These are phyloP conservation scores for Mormoops blainvillei DNA, from an alignment of 2,113 vertebrate species.

Conservation along the genomic window DNA sequence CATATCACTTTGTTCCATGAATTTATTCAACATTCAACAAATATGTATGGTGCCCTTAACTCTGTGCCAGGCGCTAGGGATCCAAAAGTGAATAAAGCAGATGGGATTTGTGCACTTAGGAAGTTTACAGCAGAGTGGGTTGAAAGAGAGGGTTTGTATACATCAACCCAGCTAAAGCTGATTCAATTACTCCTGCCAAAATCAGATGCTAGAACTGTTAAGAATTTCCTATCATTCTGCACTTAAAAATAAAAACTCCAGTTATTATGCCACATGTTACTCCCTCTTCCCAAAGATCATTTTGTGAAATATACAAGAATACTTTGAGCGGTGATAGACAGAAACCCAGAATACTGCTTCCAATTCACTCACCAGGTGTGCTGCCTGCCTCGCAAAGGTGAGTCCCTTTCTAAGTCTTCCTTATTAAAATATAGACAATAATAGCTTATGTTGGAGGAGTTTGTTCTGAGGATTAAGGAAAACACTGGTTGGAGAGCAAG, in stretches of 20 bases:
- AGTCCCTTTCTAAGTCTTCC: background rate
- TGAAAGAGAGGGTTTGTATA: background rate
- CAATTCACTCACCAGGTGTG: background rate
- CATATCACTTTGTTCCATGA: background rate
- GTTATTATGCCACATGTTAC: background rate
- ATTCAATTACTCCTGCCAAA: conserved; percentile 12
- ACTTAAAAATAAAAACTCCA: background rate
- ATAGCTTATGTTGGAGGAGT: background rate
- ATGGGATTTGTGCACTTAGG: background rate
- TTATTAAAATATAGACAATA: background rate
- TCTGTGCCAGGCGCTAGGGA: background rate
- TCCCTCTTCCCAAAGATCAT: background rate
- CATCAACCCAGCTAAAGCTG: background rate
- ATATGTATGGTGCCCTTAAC: background rate
- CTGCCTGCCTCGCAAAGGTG: no score
- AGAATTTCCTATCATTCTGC: background rate
- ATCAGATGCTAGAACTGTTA: background rate
- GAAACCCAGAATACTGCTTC: background rate
- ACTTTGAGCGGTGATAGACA: background rate
- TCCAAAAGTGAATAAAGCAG: background rate
- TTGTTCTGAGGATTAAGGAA: background rate
- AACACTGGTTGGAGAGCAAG: background rate
- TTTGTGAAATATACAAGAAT: background rate
- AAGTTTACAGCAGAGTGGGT: background rate
- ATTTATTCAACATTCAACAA: conserved; percentile 39